Evolutionary conservation across 2,888 invertebrate genomes (phyloP).

Genomic region (Lasiommata megera): DNA sequence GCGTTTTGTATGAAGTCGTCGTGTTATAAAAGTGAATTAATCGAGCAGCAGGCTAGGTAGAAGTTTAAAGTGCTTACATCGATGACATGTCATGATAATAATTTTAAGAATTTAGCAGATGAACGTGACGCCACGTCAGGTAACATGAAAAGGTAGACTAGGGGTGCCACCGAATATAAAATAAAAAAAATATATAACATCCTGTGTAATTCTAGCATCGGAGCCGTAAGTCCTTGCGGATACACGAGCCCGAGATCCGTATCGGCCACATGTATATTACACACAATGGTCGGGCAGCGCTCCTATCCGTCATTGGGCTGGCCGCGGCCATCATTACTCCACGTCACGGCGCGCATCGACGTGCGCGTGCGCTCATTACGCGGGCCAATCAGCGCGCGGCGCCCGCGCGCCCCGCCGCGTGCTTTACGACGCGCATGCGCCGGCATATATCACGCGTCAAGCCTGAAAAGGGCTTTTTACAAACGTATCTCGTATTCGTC

Average conservation of each 20-base stretch:
- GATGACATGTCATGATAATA: too few species aligned
- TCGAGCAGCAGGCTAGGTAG: too few species aligned
- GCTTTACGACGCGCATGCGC: constrained; percentile 69
- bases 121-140: too few species aligned
- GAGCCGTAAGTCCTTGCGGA: neutral
- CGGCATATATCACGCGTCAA: constrained; percentile 75
- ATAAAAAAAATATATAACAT: too few species aligned
- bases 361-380: constrained; percentile 62
- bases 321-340: constrained; percentile 64
- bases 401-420: constrained; percentile 73
- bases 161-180: too few species aligned
- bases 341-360: constrained; percentile 56
- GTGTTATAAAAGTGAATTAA: too few species aligned
- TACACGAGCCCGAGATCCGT: constrained; percentile 24
- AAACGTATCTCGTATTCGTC: constrained; percentile 78
- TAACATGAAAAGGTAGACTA: too few species aligned
- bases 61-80: too few species aligned
- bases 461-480: constrained; percentile 68
- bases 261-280: constrained; percentile 33
- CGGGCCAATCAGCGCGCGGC: constrained; percentile 66
- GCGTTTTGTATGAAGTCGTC: too few species aligned
- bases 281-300: constrained; percentile 69
- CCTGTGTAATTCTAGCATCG: neutral
- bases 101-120: too few species aligned
- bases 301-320: constrained; percentile 76